Conservation (phyloP, 2,113 vertebrate species). For the Platycercus adscitus region DNA sequence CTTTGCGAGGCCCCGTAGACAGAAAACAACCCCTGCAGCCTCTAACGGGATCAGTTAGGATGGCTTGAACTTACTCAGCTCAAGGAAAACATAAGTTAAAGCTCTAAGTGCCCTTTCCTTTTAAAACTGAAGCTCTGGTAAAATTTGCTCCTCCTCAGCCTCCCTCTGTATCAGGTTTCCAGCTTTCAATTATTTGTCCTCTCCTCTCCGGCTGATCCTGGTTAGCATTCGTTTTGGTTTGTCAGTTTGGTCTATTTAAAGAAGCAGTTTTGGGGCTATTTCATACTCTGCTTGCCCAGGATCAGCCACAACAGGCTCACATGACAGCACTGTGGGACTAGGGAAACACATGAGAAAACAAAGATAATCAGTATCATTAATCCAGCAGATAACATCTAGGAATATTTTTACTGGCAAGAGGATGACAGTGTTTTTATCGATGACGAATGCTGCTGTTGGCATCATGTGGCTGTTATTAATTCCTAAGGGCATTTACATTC, state of each 20-base stretch:
- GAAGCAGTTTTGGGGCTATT: not conserved
- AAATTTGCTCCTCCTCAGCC: not conserved
- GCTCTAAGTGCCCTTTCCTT: not conserved
- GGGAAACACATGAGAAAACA: not conserved
- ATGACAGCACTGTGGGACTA: not conserved
- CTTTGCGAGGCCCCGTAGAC: rapidly evolving
- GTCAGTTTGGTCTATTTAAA: not conserved
- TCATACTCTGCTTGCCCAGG: not conserved
- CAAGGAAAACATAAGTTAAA: not conserved
- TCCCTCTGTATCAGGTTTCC: not conserved
- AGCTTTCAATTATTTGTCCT: not conserved
- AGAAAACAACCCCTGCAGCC: not conserved
- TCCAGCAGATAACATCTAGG: not conserved
- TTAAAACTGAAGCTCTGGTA: not conserved
- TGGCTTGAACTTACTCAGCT: not conserved
- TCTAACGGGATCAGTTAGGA: not conserved
- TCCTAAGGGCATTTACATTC: not conserved
- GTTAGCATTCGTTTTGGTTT: not conserved
- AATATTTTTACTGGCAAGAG: not conserved
- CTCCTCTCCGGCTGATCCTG: not conserved
- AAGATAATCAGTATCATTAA: not conserved
- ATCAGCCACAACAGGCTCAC: not conserved
- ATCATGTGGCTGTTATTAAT: not conserved
- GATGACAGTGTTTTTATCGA: not conserved
- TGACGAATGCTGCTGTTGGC: not conserved